Evolutionary conservation across 2,113 vertebrate genomes (phyloP), one percentile per base, ranked within the genome.

Genomic region (Calidris pygmaea): DNA sequence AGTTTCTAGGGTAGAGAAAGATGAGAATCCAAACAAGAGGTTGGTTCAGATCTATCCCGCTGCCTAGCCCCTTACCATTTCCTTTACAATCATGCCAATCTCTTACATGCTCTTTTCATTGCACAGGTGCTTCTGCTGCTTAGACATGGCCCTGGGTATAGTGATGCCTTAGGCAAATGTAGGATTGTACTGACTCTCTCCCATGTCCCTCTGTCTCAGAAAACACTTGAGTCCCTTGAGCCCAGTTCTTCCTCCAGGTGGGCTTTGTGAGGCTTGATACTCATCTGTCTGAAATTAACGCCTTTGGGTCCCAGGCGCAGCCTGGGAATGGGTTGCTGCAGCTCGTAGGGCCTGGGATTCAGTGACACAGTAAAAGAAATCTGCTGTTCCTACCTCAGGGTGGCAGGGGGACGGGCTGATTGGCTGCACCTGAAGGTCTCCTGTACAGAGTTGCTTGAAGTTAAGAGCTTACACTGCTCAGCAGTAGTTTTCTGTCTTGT

Each of bases 361-460:
- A 13, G 63, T 45, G 48, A 21, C 18, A 14, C 12, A 32, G n/a
- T 34, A 19, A 66, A 50, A 67, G 26, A 15, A 63, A 67, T 45
- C 59, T 32, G 35, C 35, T 41, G 41, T 14, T 63, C 21, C 17
- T 35, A 3, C 34, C 20, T 58, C 43, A 58, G 26, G 16, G 27
- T 72, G 15, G 17, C 65, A 93, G 47, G 39, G 9, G 48, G 53
- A n/a, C 0, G 1, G 32, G 30, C 37, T 47, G 47, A 32, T 3
- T 48, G 62, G 12, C 27, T 56, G 30, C 47, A 48, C 0, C 0
- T 18, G 53, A 27, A 60, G 16, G 27, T 43, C n/a, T 53, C 17
- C 35, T 67, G 10, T n/a, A 9, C 1, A 1, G 39, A 75, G 6
- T 12, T n/a, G 26, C 12, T 13, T 52, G 19, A 80, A 59, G 11